phyloP scores from a whole-genome alignment of 2,888 invertebrate species.

The Nomada ruficornis region DNA sequence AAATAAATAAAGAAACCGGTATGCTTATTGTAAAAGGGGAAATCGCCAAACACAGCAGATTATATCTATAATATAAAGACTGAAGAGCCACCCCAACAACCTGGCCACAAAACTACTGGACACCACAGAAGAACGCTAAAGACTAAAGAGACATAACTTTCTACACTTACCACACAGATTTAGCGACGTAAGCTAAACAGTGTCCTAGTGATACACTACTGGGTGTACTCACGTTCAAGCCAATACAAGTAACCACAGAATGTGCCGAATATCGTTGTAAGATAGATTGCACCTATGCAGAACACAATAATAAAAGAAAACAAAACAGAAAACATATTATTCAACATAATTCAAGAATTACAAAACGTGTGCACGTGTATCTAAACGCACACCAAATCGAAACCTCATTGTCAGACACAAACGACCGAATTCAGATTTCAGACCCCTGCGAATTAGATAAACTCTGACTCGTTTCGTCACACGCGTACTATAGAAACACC shows the following conservation, averaged over 20 bases:
- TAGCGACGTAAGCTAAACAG: constrained; percentile 7
- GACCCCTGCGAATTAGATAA: no score
- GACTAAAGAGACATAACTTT: neutral
- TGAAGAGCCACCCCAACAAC: neutral
- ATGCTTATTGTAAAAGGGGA: neutral
- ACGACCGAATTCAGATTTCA: no score
- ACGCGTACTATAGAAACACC: no score
- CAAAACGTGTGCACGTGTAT: no score
- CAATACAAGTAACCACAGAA: neutral
- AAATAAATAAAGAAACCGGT: no score
- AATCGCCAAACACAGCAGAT: neutral
- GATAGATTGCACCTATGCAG: neutral
- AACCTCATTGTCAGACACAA: no score
- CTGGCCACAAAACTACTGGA: neutral
- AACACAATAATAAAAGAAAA: no score
- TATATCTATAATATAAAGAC: neutral
- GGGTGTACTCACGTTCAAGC: neutral
- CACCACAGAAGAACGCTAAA: neutral
- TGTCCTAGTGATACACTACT: neutral
- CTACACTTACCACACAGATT: neutral
- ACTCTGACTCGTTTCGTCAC: no score
- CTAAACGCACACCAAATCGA: no score
- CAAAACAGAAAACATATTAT: no score
- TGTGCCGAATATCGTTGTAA: neutral
- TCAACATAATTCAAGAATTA: no score